These are phyloP conservation scores for Iphiclides podalirius DNA, from an alignment of 2,888 invertebrate genomes.

Conservation along the genomic window DNA sequence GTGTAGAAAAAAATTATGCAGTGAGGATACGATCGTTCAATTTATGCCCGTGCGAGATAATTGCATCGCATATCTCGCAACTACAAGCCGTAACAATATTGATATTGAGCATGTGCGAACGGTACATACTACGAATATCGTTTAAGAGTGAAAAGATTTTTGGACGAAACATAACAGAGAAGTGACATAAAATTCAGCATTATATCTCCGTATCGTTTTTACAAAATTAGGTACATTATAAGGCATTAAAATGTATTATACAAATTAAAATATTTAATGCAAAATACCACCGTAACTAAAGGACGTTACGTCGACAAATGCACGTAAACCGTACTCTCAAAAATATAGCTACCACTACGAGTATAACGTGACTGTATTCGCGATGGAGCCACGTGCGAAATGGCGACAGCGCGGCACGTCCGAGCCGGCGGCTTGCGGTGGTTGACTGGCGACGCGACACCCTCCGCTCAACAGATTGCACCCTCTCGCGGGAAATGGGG, in stretches of 20 bases:
- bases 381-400: conserved; percentile 7
- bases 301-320: conserved; percentile 14
- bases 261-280: too few relatives aligned
- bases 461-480: conserved; percentile 75
- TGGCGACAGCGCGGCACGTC: conserved; percentile 36
- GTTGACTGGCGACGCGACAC: conserved; percentile 69
- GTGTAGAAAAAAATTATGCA: too few relatives aligned
- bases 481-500: conserved; percentile 55
- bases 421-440: conserved; percentile 51
- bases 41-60: not conserved
- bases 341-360: conserved; percentile 5
- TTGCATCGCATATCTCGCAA: not conserved
- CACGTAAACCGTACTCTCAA: not conserved
- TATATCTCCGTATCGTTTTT: too few relatives aligned
- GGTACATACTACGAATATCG: too few relatives aligned
- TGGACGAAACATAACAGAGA: too few relatives aligned
- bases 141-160: too few relatives aligned
- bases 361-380: conserved; percentile 3
- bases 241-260: too few relatives aligned
- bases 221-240: too few relatives aligned
- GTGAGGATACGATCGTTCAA: not conserved
- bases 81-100: not conserved
- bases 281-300: too few relatives aligned
- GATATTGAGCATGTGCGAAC: not conserved
- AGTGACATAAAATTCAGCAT: too few relatives aligned